Conservation (phyloP, 2,888 invertebrate genomes). For the Alloplasta piceator region DNA sequence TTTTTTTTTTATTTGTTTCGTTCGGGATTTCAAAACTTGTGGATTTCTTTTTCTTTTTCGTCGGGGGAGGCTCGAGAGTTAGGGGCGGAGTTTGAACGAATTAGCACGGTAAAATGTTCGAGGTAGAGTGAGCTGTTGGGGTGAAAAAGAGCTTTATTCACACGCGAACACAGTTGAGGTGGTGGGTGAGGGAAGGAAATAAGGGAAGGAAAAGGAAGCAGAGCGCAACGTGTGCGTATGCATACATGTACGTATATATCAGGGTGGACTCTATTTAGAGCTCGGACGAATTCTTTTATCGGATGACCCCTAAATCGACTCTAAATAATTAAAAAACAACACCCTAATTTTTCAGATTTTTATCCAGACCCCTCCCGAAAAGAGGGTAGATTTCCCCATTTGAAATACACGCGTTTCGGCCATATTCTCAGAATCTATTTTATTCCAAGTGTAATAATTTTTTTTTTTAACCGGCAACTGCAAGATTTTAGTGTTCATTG, state of each 20-base stretch:
- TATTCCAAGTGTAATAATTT: no score
- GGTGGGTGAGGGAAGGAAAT: constrained; percentile 3
- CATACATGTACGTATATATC: background rate
- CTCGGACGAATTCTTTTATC: no score
- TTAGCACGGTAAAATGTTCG: constrained; percentile 23
- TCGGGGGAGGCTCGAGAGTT: background rate
- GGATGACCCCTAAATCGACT: no score
- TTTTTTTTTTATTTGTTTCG: background rate
- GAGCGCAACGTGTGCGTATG: constrained; percentile 18
- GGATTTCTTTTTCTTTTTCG: constrained; percentile 1
- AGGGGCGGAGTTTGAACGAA: constrained; percentile 5
- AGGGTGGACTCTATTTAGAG: no score
- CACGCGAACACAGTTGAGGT: constrained; percentile 22
- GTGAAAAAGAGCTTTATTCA: constrained; percentile 40
- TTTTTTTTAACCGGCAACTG: no score
- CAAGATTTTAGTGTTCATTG: no score
- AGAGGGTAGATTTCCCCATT: no score
- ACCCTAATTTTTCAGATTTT: no score
- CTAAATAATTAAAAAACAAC: no score
- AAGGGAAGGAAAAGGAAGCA: constrained; percentile 2
- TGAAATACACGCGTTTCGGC: no score
- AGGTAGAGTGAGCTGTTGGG: constrained; percentile 35
- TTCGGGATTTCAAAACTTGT: background rate
- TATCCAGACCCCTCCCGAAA: no score
- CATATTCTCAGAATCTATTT: no score